Evolutionary conservation across 1,140 invertebrate genomes (phyloP).

Genomic region (Palaemon carinicauda): DNA sequence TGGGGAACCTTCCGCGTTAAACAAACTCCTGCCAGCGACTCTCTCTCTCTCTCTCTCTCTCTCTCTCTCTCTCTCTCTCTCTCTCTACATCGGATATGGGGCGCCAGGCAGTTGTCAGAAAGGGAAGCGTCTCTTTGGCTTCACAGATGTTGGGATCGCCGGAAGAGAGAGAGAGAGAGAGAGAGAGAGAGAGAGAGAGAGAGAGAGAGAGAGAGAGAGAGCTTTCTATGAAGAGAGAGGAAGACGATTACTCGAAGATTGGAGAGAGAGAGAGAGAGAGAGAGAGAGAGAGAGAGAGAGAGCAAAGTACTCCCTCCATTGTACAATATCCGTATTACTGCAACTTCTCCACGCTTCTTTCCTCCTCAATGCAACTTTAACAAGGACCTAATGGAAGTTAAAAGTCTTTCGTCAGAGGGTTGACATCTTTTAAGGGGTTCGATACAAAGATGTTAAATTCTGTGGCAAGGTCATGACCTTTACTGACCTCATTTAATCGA

Average conservation of each 20-base stretch:
- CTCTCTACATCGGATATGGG: background rate
- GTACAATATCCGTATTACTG: no score
- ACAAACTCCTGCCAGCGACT: background rate
- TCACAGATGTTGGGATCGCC: background rate
- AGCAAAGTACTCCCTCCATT: background rate
- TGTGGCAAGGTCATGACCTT: no score
- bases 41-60: background rate
- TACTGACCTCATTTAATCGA: no score
- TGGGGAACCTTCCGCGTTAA: background rate
- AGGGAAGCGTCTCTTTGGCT: background rate
- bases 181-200: slow-evolving; percentile 13
- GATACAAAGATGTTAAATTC: no score
- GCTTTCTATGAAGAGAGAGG: background rate
- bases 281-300: slow-evolving; percentile 8
- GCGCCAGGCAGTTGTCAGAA: background rate
- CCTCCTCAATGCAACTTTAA: no score
- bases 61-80: slow-evolving; percentile 9
- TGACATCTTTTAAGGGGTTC: no score
- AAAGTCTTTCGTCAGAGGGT: no score
- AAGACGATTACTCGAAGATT: background rate
- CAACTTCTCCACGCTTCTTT: no score
- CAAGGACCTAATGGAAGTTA: no score
- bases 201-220: slow-evolving; percentile 6
- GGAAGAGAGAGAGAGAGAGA: slow-evolving; percentile 11
- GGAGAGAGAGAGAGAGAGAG: slow-evolving; percentile 6